Percentiles rank a stretch among this genome's conserved stretches.
phyloP scores from a whole-genome alignment of 2,888 invertebrate species.

The Agrypnus murinus region DNA sequence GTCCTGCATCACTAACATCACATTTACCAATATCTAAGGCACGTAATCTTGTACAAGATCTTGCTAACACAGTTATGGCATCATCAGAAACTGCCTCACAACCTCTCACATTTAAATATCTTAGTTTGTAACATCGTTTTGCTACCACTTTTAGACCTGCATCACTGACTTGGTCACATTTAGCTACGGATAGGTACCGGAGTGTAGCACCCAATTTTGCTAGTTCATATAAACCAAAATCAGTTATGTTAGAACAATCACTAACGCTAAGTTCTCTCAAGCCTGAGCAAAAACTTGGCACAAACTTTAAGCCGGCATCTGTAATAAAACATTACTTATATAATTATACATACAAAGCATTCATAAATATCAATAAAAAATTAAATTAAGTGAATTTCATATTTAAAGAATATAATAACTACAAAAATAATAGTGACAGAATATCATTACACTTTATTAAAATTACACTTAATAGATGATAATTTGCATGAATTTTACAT shows the following conservation, averaged over 20 bases:
- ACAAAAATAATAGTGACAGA: too few relatives aligned
- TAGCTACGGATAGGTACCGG: constrained; percentile 93
- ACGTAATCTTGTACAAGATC: constrained; percentile 88
- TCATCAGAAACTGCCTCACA: constrained; percentile 97
- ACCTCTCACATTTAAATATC: constrained; percentile 93
- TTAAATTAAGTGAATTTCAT: too few relatives aligned
- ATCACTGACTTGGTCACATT: constrained; percentile 94
- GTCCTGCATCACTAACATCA: constrained; percentile 92
- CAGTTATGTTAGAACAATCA: constrained; percentile 91
- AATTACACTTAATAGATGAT: too few relatives aligned
- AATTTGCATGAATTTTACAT: too few relatives aligned
- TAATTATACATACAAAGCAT: too few relatives aligned
- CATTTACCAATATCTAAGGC: constrained; percentile 95
- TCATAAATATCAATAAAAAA: too few relatives aligned
- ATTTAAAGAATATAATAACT: too few relatives aligned
- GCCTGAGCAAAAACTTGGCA: constrained; percentile 90
- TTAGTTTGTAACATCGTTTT: constrained; percentile 88
- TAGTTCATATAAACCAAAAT: constrained; percentile 92
- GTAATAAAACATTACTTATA: constrained; percentile 67
- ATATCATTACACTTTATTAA: too few relatives aligned
- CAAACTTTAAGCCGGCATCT: constrained; percentile 93
- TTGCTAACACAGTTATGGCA: constrained; percentile 88
- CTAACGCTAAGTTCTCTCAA: constrained; percentile 92
- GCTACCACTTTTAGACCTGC: constrained; percentile 92
- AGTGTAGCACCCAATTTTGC: constrained; percentile 92